Base-by-base conservation (phyloP, 2,888 invertebrate species). In the Eubasilissa splendida region DNA sequence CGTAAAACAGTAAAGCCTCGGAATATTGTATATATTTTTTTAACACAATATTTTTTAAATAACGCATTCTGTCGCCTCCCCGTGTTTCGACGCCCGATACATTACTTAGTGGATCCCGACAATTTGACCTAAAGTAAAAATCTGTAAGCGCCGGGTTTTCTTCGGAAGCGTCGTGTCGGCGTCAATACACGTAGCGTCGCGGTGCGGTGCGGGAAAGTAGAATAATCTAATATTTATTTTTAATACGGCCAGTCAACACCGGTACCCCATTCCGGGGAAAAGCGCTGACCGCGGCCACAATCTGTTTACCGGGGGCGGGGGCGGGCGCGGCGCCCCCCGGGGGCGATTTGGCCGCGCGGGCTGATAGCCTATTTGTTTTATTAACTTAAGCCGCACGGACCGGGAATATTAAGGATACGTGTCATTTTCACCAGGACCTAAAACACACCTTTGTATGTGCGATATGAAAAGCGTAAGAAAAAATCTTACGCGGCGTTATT, bases 191-290 rank as follows among this genome's bases (percentile, higher is more conserved):
- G 68, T 68, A 68, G 42, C 68, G 4, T 63, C 68, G 14, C n/a
- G 71, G 53, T 53, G 33, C 53, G 53, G 54, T 56, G 78, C 66
- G 76, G 68, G 52, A 81, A 52, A 66, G 73, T 53, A 75, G 73
- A 80, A 80, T 80, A 77, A 81, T 81, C 83, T 80, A 83, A 83
- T 83, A 83, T 83, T 83, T 83, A 83, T 83, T 83, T 83, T 83
- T 83, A 83, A 83, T 83, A 83, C 82, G 79, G 83, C 73, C 80
- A 82, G 83, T 82, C 82, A 83, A 83, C 83, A 83, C 22, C 50
- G 63, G 71, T 60, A 76, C 82, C 82, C 78, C 80, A 73, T 74
- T 76, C 73, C 66, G 63, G 42, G 63, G 68, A 77, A 80, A 82
- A 81, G 71, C 66, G 83, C 83, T 83, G 83, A 83, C 83, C 83